These are phyloP conservation scores for Trichoplusia ni DNA, from an alignment of 1,140 invertebrate species.

Conservation along the genomic window DNA sequence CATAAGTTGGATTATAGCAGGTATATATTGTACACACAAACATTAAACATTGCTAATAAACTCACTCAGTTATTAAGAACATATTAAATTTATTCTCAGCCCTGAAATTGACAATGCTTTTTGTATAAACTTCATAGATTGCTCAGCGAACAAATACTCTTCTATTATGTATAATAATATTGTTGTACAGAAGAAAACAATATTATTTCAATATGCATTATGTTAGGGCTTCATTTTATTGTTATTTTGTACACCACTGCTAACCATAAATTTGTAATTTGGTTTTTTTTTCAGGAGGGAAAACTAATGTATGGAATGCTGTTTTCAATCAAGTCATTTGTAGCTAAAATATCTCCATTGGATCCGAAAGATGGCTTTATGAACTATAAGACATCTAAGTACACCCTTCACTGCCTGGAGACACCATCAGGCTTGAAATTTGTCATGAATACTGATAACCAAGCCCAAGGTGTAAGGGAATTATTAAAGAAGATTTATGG, in stretches of 20 bases:
- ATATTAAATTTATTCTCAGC: too few relatives aligned
- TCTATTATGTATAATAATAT: too few relatives aligned
- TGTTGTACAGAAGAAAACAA: too few relatives aligned
- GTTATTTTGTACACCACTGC: not conserved
- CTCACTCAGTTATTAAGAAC: too few relatives aligned
- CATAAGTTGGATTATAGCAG: too few relatives aligned
- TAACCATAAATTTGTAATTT: conserved; percentile 18
- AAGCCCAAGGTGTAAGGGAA: conserved; percentile 90
- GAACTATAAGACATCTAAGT: conserved; percentile 95
- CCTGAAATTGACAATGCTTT: too few relatives aligned
- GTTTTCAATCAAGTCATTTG: conserved; percentile 98
- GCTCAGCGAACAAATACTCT: too few relatives aligned
- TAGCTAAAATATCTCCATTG: conserved; percentile 95
- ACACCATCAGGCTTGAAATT: conserved; percentile 98
- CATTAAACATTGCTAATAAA: too few relatives aligned
- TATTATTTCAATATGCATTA: too few relatives aligned
- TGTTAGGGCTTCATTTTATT: too few relatives aligned
- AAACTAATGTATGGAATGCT: conserved; percentile 99
- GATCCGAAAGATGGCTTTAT: conserved; percentile 96
- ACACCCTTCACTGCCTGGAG: conserved; percentile 96
- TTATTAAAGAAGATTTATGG: conserved; percentile 95
- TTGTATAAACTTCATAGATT: too few relatives aligned
- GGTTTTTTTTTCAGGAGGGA: conserved; percentile 90
- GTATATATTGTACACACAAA: too few relatives aligned
- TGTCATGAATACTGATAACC: conserved; percentile 96